These are phyloP conservation scores for Nephrotoma flavescens DNA, from an alignment of 2,888 invertebrate species.

Conservation along the genomic window DNA sequence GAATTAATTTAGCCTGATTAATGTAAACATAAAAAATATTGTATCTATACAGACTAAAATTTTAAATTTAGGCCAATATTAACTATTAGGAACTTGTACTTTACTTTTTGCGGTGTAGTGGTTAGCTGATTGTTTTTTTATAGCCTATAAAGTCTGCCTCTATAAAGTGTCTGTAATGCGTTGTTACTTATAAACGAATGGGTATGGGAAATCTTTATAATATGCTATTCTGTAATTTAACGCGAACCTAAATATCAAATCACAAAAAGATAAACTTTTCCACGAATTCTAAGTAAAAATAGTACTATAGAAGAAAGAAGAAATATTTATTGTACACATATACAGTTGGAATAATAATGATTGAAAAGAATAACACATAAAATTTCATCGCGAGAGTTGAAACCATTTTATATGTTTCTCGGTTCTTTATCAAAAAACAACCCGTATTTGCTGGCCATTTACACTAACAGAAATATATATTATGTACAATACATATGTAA, in stretches of 20 bases:
- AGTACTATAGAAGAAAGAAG: background rate
- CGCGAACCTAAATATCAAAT: background rate
- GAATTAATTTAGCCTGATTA: background rate
- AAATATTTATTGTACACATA: background rate
- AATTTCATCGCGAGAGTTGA: background rate
- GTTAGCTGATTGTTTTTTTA: background rate
- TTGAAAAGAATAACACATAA: background rate
- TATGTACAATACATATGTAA: background rate
- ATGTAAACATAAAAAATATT: background rate
- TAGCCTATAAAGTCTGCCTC: background rate
- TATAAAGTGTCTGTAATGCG: background rate
- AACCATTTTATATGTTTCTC: background rate
- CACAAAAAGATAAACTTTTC: background rate
- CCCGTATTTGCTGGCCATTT: background rate
- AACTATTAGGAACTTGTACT: background rate
- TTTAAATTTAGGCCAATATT: background rate
- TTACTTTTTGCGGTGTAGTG: background rate
- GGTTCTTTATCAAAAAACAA: background rate
- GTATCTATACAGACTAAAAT: background rate
- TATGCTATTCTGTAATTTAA: background rate
- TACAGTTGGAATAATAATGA: background rate
- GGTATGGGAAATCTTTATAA: background rate
- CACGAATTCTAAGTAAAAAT: background rate
- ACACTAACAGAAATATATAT: background rate
- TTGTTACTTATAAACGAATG: background rate